A percentile compares a stretch with the other conserved stretches of the same genome.
Evolutionary conservation across 2,797 vertebrate species (phyloP).

Genomic region (Myotis pilosus): DNA sequence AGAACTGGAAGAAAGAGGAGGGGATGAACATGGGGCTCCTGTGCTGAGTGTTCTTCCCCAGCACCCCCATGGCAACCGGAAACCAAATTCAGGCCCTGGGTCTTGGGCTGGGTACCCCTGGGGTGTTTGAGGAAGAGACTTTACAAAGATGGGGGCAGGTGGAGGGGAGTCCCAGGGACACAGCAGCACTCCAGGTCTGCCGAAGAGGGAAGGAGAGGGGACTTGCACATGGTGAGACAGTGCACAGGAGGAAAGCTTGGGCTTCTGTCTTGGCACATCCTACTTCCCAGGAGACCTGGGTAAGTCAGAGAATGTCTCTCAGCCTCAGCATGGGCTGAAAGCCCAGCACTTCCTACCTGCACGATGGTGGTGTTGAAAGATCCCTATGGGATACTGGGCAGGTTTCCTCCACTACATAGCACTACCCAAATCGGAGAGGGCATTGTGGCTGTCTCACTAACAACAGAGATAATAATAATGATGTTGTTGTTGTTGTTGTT

Average conservation of each 20-base stretch:
- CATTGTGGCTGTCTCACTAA: not conserved
- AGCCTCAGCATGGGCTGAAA: not conserved
- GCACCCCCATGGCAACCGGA: not conserved
- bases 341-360: not conserved
- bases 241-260: not conserved
- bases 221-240: not conserved
- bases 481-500: accelerated
- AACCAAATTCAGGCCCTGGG: not conserved
- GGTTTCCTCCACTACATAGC: not conserved
- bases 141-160: too few relatives aligned
- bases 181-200: too few relatives aligned
- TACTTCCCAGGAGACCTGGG: not conserved
- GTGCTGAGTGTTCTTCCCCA: not conserved
- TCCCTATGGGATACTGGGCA: not conserved
- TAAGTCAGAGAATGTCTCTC: not conserved
- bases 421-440: not conserved
- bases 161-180: too few relatives aligned
- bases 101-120: not conserved
- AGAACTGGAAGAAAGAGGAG: not conserved
- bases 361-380: not conserved
- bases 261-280: not conserved
- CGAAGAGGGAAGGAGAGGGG: not conserved
- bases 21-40: not conserved
- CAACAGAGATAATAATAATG: not conserved
- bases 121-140: too few relatives aligned